Evolutionary conservation across 2,888 invertebrate genomes (phyloP).

Genomic region (Euplexia lucipara): DNA sequence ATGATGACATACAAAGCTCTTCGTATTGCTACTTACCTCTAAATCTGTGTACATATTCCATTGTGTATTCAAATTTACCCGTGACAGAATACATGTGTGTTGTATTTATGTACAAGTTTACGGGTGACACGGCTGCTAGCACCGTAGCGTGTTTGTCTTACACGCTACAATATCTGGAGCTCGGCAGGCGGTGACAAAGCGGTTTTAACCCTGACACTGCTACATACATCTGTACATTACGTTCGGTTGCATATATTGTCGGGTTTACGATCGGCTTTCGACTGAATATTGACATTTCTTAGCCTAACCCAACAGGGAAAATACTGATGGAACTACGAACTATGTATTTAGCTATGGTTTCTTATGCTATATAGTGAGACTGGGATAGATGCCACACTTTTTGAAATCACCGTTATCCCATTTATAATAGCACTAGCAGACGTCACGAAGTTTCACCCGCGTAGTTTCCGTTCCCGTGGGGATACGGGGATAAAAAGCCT

Average conservation of each 20-base stretch:
- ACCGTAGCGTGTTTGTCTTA: conserved; percentile 32
- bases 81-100: conserved; percentile 2
- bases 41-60: conserved; percentile 13
- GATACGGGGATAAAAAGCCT: too few species aligned
- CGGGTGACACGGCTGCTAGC: conserved; percentile 31
- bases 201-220: conserved; percentile 28
- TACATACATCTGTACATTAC: conserved; percentile 27
- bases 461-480: too few species aligned
- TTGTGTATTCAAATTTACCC: conserved; percentile 10
- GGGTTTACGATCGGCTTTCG: conserved; percentile 39
- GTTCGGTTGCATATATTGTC: conserved; percentile 35
- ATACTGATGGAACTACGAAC: background rate
- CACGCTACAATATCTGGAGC: conserved; percentile 26
- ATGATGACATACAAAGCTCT: background rate
- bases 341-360: background rate
- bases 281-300: conserved; percentile 19
- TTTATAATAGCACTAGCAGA: too few species aligned
- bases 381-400: too few species aligned
- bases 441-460: too few species aligned
- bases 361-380: too few species aligned
- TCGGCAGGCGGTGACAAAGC: conserved; percentile 28
- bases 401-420: too few species aligned
- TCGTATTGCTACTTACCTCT: background rate
- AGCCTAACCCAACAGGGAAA: background rate
- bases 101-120: conserved; percentile 25